Conservation (phyloP, 2,113 vertebrate species). For the Anhinga anhinga region DNA sequence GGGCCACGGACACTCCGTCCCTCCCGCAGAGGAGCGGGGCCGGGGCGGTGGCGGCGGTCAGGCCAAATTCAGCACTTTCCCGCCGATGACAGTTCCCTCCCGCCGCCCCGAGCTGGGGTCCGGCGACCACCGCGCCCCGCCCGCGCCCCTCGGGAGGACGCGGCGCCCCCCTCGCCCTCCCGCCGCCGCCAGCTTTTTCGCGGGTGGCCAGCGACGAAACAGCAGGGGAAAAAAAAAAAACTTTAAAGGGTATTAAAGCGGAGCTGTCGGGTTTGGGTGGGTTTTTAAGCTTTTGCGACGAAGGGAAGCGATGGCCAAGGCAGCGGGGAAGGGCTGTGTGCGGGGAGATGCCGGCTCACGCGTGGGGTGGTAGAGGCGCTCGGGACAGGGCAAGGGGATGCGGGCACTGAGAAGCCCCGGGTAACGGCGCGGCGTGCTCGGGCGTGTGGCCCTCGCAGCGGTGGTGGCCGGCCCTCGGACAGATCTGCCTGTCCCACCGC, state of each 20-base stretch:
- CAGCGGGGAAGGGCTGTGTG: background rate
- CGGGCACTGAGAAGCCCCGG: background rate
- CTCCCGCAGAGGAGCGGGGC: background rate
- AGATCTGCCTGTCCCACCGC: background rate
- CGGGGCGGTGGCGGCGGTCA: background rate
- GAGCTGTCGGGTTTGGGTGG: background rate
- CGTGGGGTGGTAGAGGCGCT: background rate
- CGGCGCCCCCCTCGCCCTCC: background rate
- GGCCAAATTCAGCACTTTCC: conserved; percentile 9
- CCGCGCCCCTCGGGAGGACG: background rate
- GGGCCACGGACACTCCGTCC: no score
- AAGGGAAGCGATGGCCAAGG: background rate
- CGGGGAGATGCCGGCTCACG: background rate
- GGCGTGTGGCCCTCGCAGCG: no score
- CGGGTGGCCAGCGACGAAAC: background rate
- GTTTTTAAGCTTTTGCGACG: background rate
- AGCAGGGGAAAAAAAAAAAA: no score
- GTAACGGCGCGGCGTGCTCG: background rate
- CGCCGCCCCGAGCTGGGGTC: background rate
- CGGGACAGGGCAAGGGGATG: no score
- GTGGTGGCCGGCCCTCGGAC: background rate
- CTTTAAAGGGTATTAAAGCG: background rate
- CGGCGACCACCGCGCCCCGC: background rate
- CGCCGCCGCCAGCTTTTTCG: background rate
- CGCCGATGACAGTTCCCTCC: background rate